A percentile compares a stretch with the other conserved stretches of the same genome.
These are phyloP conservation scores for Eolophus roseicapilla DNA, from an alignment of 2,113 vertebrate genomes.

Conservation along the genomic window DNA sequence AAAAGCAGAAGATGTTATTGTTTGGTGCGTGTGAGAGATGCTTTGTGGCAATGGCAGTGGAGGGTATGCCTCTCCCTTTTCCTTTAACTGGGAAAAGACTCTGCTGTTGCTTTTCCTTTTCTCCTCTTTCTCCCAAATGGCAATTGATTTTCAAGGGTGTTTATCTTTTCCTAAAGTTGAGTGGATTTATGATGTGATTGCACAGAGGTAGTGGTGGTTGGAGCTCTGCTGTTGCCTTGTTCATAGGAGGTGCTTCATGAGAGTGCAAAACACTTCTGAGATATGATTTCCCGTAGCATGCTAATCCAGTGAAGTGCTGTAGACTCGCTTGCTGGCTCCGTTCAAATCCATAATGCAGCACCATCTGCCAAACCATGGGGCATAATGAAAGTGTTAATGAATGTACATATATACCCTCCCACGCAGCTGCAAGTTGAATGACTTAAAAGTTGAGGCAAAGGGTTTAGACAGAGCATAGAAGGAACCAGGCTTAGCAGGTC, in stretches of 20 bases:
- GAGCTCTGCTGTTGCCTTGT: neutral
- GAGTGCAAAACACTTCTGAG: neutral
- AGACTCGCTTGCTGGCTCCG: neutral
- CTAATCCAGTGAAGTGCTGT: slow-evolving; percentile 11
- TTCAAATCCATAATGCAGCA: slow-evolving; percentile 53
- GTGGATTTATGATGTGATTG: slow-evolving; percentile 29
- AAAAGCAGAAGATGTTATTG: neutral
- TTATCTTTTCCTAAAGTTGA: neutral
- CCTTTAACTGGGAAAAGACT: neutral
- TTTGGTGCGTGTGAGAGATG: neutral
- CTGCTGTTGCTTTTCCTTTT: neutral
- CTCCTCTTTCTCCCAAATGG: neutral
- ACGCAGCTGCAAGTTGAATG: neutral
- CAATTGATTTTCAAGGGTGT: neutral
- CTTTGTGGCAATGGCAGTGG: neutral
- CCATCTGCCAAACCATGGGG: slow-evolving; percentile 41
- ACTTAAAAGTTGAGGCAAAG: neutral
- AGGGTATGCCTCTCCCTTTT: neutral
- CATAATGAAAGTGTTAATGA: slow-evolving; percentile 63
- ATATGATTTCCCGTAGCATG: neutral
- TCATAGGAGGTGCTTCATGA: neutral
- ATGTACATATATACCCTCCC: slow-evolving; percentile 28
- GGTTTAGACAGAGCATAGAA: neutral
- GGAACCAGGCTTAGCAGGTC: neutral
- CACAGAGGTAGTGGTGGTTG: neutral